Conservation (phyloP, 2,113 vertebrate genomes). For the Melanotaenia duboulayi region DNA sequence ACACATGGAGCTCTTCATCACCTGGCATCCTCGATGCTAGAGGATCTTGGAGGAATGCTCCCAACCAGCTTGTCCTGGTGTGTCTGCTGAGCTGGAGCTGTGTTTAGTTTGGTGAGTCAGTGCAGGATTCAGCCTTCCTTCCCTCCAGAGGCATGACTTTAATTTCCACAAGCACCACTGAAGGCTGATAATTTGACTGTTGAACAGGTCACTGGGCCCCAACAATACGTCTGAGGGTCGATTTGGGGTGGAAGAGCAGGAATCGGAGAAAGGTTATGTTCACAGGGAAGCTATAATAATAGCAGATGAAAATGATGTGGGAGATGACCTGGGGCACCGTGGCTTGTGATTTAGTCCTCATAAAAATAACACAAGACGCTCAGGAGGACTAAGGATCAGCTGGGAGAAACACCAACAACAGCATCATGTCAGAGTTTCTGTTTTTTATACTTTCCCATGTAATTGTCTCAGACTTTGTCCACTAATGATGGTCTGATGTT, state of each 20-base stretch:
- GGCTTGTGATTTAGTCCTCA: constrained; percentile 72
- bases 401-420: not conserved
- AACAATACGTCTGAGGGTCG: constrained; percentile 80
- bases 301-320: constrained; percentile 56
- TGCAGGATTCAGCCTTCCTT: constrained; percentile 2
- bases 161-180: constrained; percentile 65
- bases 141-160: constrained; percentile 55
- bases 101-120: not conserved
- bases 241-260: constrained; percentile 72
- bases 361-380: constrained; percentile 58
- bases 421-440: not conserved
- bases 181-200: constrained; percentile 27
- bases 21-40: too few species aligned
- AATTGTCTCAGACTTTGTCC: too few species aligned
- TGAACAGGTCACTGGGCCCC: constrained; percentile 82
- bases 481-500: too few species aligned
- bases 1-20: too few species aligned
- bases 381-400: constrained; percentile 18
- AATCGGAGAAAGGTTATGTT: constrained; percentile 71
- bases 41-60: too few species aligned
- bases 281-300: constrained; percentile 47
- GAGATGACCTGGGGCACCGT: constrained; percentile 78
- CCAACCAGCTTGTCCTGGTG: too few species aligned
- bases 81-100: too few species aligned
- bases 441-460: too few species aligned